phyloP scores from a whole-genome alignment of 2,888 invertebrate genomes.

The Crepidodera aurea region DNA sequence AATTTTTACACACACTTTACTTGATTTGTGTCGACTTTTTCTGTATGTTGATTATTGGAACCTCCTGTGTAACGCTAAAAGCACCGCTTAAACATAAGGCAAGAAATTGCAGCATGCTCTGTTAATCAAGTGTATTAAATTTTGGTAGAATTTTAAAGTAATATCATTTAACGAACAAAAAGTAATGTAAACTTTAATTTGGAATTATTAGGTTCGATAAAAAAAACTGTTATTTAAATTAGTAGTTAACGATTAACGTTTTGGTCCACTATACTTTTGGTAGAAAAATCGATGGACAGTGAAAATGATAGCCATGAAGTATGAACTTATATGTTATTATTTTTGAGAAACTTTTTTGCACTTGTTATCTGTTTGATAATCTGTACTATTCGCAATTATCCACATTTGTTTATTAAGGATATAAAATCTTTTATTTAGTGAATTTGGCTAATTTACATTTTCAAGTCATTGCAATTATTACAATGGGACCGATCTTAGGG shows the following conservation, averaged over 20 bases:
- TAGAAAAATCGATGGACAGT: no score
- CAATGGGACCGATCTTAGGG: no score
- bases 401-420: no score
- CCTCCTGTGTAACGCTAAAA: constrained; percentile 9
- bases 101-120: constrained; percentile 26
- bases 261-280: no score
- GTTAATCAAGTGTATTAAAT: constrained; percentile 27
- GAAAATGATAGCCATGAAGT: no score
- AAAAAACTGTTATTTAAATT: not conserved
- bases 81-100: constrained; percentile 14
- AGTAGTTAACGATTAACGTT: not conserved
- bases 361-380: no score
- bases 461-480: no score
- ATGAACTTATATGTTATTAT: no score
- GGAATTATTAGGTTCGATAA: not conserved
- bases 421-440: no score
- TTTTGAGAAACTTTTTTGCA: no score
- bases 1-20: constrained; percentile 18
- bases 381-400: no score
- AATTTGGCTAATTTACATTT: no score
- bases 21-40: constrained; percentile 8
- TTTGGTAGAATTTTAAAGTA: constrained; percentile 12
- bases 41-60: constrained; percentile 6
- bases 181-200: not conserved
- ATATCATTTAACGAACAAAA: not conserved